Evolutionary conservation across 2,797 vertebrate genomes (phyloP), one percentile per base, ranked within the genome.

Genomic region (Crenichthys baileyi): DNA sequence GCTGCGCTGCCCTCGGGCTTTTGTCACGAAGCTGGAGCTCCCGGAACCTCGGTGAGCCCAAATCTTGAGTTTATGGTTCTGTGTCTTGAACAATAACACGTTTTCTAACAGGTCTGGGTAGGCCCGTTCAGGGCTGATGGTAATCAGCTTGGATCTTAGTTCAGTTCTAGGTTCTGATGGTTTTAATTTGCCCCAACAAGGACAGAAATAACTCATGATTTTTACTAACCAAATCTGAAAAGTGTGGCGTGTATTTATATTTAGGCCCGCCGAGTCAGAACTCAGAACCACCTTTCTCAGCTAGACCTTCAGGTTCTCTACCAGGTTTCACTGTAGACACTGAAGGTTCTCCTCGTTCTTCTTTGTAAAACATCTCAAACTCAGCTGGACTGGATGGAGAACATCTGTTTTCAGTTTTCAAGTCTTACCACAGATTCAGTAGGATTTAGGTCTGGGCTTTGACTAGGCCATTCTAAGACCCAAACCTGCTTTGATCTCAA

Each of bases 1-100:
- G 44, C 96, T 99, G 78, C 97, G 97, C 85, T 98, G 97, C 79
- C 97, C 98, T 0, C 95, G 96, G 46, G 92, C 97, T 4, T 97
- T 93, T 36, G 91, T 99, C 46, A 94, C 95, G 5, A 93, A 95
- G 4, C 95, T 96, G 0, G 29, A 89, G 26, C 93, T 97, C 81
- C 94, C 95, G 79, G 92, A 89, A 46, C 88, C 60, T 41, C 84
- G 93, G 98, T 99, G 93, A 96, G 96, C 85, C 39, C 16, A 1
- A 11, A 13, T 12, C 24, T 4, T 36, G 29, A 16, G 15, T 5
- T 41, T 4, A 20, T 41, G 63, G 63, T 63, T 36, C 60, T 20
- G 51, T 18, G 16, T 20, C 51, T 18, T 18, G 7, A 20, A 50
- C 48, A 3, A 11, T 11, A 13, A 50, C 48, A 16, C 12, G 48